Base-by-base conservation (phyloP, 2,113 vertebrate genomes). In the Rhagologus leucostigma region DNA sequence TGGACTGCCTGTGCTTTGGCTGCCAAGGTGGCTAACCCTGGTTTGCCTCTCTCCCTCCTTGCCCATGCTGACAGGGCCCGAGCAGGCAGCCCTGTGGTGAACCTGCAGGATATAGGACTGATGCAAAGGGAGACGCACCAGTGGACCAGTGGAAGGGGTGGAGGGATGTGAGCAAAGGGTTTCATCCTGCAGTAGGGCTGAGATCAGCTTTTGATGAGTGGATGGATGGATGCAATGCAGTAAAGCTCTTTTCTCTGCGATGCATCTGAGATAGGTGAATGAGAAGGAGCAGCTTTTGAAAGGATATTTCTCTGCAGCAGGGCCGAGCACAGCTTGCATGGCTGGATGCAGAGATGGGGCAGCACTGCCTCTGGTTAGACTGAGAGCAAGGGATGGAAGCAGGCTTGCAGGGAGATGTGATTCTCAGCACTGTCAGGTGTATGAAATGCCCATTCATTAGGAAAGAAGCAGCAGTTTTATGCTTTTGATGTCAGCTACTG, bases 401-500 rank as follows among this genome's bases (percentile, higher is more conserved):
- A 73, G 30, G 30, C 50, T 81, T 91, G n/a, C 59, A 79, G 62
- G 29, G 10, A 74, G n/a, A 74, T 52, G 20, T 1, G 50, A 81
- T 86, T 84, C 35, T 74, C 30, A 70, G 74, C 65, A 76, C 53
- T 37, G 41, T 47, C 80, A 89, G 29, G 49, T 75, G 27, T 57
- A 73, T 53, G 59, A 94, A 89, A 91, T 87, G 37, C 32, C 62
- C 69, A 84, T 87, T 68, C 62, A 59, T 91, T 94, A 77, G 79
- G 80, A 87, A 87, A 65, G 56, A 90, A 87, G 57, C 19, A 83
- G 49, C 73, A 93, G 42, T 63, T 94, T 78, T 82, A 86, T 77
- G 94, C 71, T 89, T 96, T 88, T 93, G 60, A 88, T 92, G 64
- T 93, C 84, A 96, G 50, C 70, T 95, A 70, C 87, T 96, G 95